These are phyloP conservation scores for Pyrrhura leucotis DNA, from an alignment of 2,797 vertebrate genomes.

Conservation along the genomic window DNA sequence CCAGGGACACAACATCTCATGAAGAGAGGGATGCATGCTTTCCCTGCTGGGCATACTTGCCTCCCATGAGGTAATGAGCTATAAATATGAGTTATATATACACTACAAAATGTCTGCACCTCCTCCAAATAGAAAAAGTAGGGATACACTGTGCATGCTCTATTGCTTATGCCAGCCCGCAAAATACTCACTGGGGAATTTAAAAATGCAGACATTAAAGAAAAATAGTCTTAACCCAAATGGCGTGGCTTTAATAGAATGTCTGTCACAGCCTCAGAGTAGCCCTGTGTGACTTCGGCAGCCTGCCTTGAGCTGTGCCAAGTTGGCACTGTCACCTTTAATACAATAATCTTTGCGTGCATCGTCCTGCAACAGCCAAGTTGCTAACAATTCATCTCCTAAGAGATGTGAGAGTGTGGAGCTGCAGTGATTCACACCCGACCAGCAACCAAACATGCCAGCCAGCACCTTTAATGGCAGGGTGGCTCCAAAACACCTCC, in stretches of 20 bases:
- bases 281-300: conserved; percentile 23
- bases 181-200: conserved; percentile 36
- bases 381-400: neutral
- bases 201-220: conserved; percentile 50
- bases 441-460: neutral
- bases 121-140: conserved; percentile 17
- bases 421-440: neutral
- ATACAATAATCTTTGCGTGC: neutral
- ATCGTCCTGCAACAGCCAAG: neutral
- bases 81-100: conserved; percentile 52
- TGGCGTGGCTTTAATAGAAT: neutral
- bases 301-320: neutral
- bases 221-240: conserved; percentile 14
- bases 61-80: conserved; percentile 31
- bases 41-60: neutral
- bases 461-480: neutral
- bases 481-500: accelerated
- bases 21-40: neutral
- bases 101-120: conserved; percentile 7
- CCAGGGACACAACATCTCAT: neutral
- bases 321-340: neutral
- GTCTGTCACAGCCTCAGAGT: conserved; percentile 27
- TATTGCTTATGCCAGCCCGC: neutral
- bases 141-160: neutral
- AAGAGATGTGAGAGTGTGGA: accelerated